Conservation (phyloP, 2,797 vertebrate genomes). For the Poeciliopsis turneri region DNA sequence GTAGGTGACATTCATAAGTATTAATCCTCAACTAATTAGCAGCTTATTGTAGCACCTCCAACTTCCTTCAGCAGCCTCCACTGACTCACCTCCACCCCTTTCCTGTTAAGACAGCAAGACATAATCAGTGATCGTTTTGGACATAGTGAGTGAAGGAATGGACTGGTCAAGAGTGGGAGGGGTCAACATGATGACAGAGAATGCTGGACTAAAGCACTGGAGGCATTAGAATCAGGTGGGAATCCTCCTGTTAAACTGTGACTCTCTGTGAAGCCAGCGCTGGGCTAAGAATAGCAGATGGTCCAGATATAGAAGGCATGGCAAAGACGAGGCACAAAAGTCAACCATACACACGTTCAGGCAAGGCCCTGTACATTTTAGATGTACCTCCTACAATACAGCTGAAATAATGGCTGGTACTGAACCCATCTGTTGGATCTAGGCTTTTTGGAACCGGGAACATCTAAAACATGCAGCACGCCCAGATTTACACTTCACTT, state of each 20-base stretch:
- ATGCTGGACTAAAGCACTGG: conserved; percentile 19
- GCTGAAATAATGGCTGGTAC: not conserved
- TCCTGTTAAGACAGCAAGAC: conserved; percentile 23
- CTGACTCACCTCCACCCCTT: not conserved
- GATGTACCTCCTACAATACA: not conserved
- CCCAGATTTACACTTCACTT: not conserved
- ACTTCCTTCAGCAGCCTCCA: conserved; percentile 26
- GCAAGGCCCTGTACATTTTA: not conserved
- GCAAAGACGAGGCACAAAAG: conserved; percentile 62
- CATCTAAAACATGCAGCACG: not conserved
- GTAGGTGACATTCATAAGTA: conserved; percentile 18
- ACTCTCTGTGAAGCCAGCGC: conserved; percentile 51
- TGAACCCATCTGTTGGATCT: not conserved
- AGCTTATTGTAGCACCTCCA: conserved; percentile 52
- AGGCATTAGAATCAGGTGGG: conserved; percentile 38
- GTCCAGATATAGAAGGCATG: conserved; percentile 57
- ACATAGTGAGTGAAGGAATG: not conserved
- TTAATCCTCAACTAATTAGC: conserved; percentile 66
- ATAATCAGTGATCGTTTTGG: conserved; percentile 18
- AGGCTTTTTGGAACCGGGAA: not conserved
- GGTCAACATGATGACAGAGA: conserved; percentile 18
- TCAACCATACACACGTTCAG: conserved; percentile 40
- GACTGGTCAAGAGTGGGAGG: not conserved
- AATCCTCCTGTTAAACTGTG: conserved; percentile 48
- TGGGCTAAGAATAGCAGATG: conserved; percentile 68